phyloP scores from a whole-genome alignment of 2,113 vertebrate genomes.

The Grammomys surdaster region DNA sequence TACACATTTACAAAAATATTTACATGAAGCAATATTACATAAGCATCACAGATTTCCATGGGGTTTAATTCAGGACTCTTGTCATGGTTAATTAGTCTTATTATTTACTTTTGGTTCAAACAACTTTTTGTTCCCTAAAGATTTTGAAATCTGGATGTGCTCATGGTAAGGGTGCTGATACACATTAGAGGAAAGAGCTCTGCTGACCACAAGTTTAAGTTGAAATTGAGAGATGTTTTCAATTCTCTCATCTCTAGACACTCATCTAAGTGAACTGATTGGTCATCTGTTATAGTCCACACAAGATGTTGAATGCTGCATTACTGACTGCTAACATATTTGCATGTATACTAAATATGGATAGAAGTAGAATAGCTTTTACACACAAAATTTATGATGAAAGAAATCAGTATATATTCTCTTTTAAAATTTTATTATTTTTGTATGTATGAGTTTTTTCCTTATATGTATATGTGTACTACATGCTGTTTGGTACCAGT shows the following conservation, averaged over 20 bases:
- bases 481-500: not conserved
- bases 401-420: not conserved
- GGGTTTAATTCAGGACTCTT: constrained; percentile 37
- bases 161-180: not conserved
- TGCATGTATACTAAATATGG: not conserved
- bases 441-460: not conserved
- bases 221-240: not conserved
- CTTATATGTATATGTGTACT: not conserved
- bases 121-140: constrained; percentile 6
- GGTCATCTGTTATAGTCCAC: not conserved
- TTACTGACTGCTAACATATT: not conserved
- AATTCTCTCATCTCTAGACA: not conserved
- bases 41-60: not conserved
- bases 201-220: not conserved
- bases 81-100: constrained; percentile 16
- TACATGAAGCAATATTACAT: not conserved
- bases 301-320: not conserved
- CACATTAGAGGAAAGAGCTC: not conserved
- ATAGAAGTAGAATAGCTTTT: not conserved
- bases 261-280: not conserved
- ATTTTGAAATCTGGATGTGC: constrained; percentile 49
- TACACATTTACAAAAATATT: constrained; percentile 60
- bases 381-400: not conserved
- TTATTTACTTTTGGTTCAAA: constrained; percentile 45
- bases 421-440: not conserved